phyloP scores from a whole-genome alignment of 2,888 invertebrate species.

The Drosophila siamana region DNA sequence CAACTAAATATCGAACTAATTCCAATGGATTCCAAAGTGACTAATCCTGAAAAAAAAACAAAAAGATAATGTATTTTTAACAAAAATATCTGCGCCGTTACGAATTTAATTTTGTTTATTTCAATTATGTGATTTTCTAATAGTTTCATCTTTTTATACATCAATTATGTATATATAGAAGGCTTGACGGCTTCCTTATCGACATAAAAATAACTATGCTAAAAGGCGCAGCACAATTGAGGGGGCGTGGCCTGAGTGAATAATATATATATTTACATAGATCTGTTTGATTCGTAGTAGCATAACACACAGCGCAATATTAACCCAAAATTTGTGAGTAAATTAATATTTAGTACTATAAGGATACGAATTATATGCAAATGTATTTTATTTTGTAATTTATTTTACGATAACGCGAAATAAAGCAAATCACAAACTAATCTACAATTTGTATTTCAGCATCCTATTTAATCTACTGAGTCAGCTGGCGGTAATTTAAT shows the following conservation, averaged over 20 bases:
- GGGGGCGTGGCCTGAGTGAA: conserved; percentile 26
- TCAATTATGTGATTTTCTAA: conserved; percentile 58
- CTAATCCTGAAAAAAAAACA: conserved; percentile 23
- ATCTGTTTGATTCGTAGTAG: conserved; percentile 45
- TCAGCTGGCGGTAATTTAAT: neutral
- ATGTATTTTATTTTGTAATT: conserved; percentile 81
- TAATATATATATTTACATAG: conserved; percentile 13
- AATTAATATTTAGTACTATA: conserved; percentile 68
- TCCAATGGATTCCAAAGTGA: conserved; percentile 49
- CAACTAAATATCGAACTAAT: conserved; percentile 47
- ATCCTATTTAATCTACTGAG: neutral
- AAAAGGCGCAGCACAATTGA: conserved; percentile 45
- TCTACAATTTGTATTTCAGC: neutral
- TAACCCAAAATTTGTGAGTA: conserved; percentile 76
- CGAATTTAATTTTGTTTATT: conserved; percentile 63
- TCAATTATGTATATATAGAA: conserved; percentile 20
- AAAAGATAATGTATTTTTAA: conserved; percentile 15
- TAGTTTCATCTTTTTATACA: conserved; percentile 39
- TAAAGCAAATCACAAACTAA: conserved; percentile 67
- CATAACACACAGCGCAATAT: conserved; percentile 70
- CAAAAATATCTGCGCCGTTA: conserved; percentile 34
- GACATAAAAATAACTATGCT: conserved; percentile 24
- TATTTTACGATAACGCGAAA: conserved; percentile 76
- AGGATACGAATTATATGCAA: conserved; percentile 71
- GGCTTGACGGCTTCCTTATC: conserved; percentile 27